Percentiles rank a stretch among this genome's conserved stretches.
Evolutionary conservation across 2,888 invertebrate genomes (phyloP).

Genomic region (Synanthedon andrenaeformis): DNA sequence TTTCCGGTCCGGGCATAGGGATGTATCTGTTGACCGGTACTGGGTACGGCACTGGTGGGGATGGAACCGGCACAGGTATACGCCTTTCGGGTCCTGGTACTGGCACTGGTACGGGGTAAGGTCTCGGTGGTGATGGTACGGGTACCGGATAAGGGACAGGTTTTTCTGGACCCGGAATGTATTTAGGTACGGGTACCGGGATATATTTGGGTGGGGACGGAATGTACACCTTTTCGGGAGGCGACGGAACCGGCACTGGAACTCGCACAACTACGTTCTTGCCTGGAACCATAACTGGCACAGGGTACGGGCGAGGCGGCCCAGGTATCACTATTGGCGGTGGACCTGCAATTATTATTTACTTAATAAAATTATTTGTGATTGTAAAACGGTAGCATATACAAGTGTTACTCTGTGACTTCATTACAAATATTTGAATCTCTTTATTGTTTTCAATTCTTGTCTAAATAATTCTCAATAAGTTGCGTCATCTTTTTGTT

Average conservation of each 20-base stretch:
- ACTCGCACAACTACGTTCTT: constrained; percentile 32
- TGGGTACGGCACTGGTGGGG: constrained; percentile 2
- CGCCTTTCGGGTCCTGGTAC: constrained; percentile 8
- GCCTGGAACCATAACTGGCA: constrained; percentile 30
- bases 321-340: constrained; percentile 43
- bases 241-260: constrained; percentile 34
- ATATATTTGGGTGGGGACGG: constrained; percentile 17
- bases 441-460: too few species aligned
- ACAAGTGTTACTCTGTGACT: too few species aligned
- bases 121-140: constrained; percentile 27
- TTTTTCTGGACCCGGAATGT: neutral
- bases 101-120: constrained; percentile 21
- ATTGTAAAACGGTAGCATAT: too few species aligned
- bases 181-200: constrained; percentile 16
- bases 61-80: neutral
- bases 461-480: too few species aligned
- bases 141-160: constrained; percentile 18
- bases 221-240: constrained; percentile 34
- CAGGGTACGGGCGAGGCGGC: constrained; percentile 46
- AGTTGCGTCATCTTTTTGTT: too few species aligned
- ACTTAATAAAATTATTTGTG: too few species aligned
- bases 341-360: constrained; percentile 26
- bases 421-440: too few species aligned
- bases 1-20: constrained; percentile 23
- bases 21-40: constrained; percentile 28